Percentiles rank a stretch among this genome's conserved stretches.
Evolutionary conservation across 2,888 invertebrate genomes (phyloP).

Genomic region (Drosophila macrospina): DNA sequence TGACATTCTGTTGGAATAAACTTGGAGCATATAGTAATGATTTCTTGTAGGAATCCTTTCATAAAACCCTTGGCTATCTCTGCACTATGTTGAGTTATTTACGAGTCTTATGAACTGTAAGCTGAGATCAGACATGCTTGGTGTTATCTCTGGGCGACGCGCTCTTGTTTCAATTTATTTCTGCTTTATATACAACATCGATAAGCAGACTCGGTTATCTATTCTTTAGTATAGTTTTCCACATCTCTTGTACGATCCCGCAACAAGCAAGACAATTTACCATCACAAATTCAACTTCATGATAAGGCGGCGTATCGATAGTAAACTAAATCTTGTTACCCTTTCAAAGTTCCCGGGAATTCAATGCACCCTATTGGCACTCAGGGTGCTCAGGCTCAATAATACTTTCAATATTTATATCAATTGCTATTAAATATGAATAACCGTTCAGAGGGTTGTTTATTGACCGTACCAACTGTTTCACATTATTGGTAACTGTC

Average conservation of each 20-base stretch:
- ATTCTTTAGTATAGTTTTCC: conserved; percentile 43
- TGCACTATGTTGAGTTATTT: conserved; percentile 63
- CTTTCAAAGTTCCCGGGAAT: conserved; percentile 34
- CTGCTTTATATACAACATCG: conserved; percentile 20
- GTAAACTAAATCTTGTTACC: background rate
- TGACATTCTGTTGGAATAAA: conserved; percentile 21
- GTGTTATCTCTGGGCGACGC: conserved; percentile 45
- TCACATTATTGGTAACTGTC: conserved; percentile 32
- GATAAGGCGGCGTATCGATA: conserved; percentile 34
- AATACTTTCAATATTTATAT: conserved; percentile 79
- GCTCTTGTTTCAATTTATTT: conserved; percentile 32
- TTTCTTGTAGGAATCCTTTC: conserved; percentile 48
- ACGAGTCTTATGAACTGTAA: conserved; percentile 59
- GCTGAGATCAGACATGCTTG: conserved; percentile 45
- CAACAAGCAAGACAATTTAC: conserved; percentile 47
- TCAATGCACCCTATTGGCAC: conserved; percentile 38
- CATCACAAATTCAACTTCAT: conserved; percentile 12
- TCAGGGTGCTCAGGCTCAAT: conserved; percentile 75
- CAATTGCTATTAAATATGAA: conserved; percentile 81
- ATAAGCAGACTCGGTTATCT: conserved; percentile 47
- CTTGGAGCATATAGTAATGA: conserved; percentile 18
- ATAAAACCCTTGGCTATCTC: conserved; percentile 35
- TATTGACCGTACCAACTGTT: conserved; percentile 38
- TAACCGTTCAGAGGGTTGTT: conserved; percentile 48
- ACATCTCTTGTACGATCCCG: conserved; percentile 53